phyloP scores from a whole-genome alignment of 2,797 vertebrate species.

The Scolopax bukidnonensis region DNA sequence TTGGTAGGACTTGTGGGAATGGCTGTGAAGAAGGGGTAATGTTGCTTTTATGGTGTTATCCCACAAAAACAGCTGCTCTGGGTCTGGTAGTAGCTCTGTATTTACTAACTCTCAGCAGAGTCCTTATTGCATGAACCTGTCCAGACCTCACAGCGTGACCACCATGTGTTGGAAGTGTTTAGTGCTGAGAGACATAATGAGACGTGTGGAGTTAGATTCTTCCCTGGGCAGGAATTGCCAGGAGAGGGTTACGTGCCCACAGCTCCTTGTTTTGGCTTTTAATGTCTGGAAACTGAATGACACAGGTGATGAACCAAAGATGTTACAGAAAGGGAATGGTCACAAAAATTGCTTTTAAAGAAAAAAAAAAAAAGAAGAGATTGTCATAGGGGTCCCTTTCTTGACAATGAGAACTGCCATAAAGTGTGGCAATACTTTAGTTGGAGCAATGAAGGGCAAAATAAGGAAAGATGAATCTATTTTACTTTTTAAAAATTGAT shows the following conservation, averaged over 20 bases:
- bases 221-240: background rate
- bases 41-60: background rate
- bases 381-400: background rate
- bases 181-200: background rate
- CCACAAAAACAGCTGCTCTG: background rate
- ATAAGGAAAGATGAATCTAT: background rate
- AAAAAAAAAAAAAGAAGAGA: background rate
- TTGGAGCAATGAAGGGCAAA: background rate
- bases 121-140: background rate
- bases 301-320: background rate
- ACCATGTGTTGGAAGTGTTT: background rate
- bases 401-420: background rate
- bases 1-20: background rate
- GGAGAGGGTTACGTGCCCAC: background rate
- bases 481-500: background rate
- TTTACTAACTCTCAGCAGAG: background rate
- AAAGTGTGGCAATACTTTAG: background rate
- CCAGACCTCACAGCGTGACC: background rate
- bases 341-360: background rate
- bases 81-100: background rate
- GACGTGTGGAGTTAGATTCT: background rate
- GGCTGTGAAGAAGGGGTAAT: background rate
- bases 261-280: background rate
- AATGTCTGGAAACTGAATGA: background rate
- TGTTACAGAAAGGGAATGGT: fast-evolving